These are phyloP conservation scores for Xiphorhynchus elegans DNA, from an alignment of 2,113 vertebrate species.

Conservation along the genomic window DNA sequence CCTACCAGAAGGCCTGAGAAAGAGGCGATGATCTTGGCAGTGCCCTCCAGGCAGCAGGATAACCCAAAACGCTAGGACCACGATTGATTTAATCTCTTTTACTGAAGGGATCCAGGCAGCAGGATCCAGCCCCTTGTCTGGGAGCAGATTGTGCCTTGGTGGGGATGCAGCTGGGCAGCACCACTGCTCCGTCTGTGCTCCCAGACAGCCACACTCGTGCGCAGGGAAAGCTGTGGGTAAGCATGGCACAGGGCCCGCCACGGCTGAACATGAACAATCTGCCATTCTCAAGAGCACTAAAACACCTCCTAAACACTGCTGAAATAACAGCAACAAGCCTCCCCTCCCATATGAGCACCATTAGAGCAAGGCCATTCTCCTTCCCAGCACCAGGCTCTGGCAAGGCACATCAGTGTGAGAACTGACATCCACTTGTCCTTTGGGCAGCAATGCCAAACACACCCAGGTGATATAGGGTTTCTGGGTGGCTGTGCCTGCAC, in stretches of 20 bases:
- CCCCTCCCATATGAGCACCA: not conserved
- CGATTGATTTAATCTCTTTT: not conserved
- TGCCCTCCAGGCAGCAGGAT: not conserved
- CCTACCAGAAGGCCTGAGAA: not conserved
- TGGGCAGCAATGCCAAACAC: not conserved
- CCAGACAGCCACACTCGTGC: rapidly evolving
- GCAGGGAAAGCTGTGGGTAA: not conserved
- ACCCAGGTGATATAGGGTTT: not conserved
- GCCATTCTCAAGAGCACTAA: not conserved
- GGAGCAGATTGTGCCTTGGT: not conserved
- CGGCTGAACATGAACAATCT: not conserved
- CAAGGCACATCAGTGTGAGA: rapidly evolving
- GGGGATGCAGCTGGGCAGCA: not conserved
- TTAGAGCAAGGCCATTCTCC: not conserved
- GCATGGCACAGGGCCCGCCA: not conserved
- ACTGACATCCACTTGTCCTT: rapidly evolving
- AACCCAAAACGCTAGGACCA: not conserved
- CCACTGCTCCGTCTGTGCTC: rapidly evolving
- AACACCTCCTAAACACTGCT: not conserved
- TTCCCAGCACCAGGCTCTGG: not conserved
- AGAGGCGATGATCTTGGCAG: rapidly evolving
- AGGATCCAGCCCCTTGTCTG: not conserved
- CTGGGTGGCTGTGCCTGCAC: not conserved
- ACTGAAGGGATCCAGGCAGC: not conserved
- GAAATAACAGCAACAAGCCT: not conserved